Conservation (phyloP, 2,888 invertebrate genomes). For the Drosophila pseudotalamancana region DNA sequence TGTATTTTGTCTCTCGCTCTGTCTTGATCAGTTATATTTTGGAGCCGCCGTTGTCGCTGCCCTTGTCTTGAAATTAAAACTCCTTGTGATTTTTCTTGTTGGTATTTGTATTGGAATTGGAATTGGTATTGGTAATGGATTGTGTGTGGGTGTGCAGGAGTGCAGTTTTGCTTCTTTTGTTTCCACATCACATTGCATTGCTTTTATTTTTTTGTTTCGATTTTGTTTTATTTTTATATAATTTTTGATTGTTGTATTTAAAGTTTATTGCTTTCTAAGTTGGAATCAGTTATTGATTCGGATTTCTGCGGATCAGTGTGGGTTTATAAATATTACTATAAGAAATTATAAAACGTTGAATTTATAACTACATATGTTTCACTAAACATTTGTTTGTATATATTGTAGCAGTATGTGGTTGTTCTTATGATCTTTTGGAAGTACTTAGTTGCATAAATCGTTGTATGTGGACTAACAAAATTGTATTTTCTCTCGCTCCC, state of each 20-base stretch:
- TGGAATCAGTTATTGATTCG: conserved; percentile 4
- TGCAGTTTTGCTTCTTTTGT: background rate
- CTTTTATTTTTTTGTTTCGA: background rate
- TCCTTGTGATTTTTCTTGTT: conserved; percentile 4
- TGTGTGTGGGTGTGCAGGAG: background rate
- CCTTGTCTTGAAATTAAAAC: conserved; percentile 1
- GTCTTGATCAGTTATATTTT: background rate
- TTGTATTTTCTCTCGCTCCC: conserved; percentile 17
- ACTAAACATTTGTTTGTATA: conserved; percentile 2
- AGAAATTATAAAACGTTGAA: conserved; percentile 33
- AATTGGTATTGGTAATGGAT: too few species aligned
- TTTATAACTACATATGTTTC: conserved; percentile 15
- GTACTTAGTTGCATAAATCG: conserved; percentile 69
- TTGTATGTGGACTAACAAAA: conserved; percentile 50
- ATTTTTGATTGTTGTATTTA: background rate
- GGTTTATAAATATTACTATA: conserved; percentile 13
- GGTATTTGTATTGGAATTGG: background rate
- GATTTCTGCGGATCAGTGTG: conserved; percentile 17
- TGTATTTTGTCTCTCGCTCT: conserved; percentile 2
- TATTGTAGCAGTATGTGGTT: conserved; percentile 22
- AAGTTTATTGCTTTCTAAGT: conserved; percentile 10
- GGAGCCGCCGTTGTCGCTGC: background rate
- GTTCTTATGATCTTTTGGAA: conserved; percentile 50
- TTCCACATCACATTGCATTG: background rate
- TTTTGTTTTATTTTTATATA: background rate